Evolutionary conservation across 2,797 vertebrate genomes (phyloP).

Genomic region (Psittacula derbiana): DNA sequence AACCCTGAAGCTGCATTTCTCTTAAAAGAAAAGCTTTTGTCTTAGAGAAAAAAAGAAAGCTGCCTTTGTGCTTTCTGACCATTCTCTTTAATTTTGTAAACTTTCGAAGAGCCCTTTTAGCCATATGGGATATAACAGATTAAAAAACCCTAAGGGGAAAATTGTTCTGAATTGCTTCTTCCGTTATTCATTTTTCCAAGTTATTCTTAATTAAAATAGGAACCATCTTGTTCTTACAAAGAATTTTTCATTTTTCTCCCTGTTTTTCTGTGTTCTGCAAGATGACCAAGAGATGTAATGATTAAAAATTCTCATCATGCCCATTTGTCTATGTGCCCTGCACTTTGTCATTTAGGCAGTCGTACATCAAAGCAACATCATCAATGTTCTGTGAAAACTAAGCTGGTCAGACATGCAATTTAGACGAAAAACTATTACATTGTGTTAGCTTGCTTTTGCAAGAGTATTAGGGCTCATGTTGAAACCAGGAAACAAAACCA

Average conservation of each 20-base stretch:
- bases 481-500: conserved; percentile 72
- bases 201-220: conserved; percentile 53
- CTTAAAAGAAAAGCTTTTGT: conserved; percentile 46
- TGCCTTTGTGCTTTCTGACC: conserved; percentile 49
- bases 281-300: conserved; percentile 13
- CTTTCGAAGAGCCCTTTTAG: conserved; percentile 52
- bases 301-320: conserved; percentile 64
- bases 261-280: not conserved
- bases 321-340: conserved; percentile 24
- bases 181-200: conserved; percentile 7
- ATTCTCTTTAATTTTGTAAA: conserved; percentile 60
- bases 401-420: conserved; percentile 72
- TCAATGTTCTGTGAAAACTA: conserved; percentile 73
- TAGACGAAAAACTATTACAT: conserved; percentile 77
- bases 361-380: conserved; percentile 67
- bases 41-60: conserved; percentile 38
- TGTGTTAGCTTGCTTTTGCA: conserved; percentile 74
- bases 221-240: conserved; percentile 40
- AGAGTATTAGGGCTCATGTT: conserved; percentile 68
- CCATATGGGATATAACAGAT: conserved; percentile 44
- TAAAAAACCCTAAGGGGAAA: conserved; percentile 58
- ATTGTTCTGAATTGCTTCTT: conserved; percentile 56
- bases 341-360: conserved; percentile 61
- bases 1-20: conserved; percentile 27
- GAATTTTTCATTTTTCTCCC: not conserved